Base-by-base conservation (phyloP, 2,888 invertebrate species). In the Nasonovia ribisnigri region DNA sequence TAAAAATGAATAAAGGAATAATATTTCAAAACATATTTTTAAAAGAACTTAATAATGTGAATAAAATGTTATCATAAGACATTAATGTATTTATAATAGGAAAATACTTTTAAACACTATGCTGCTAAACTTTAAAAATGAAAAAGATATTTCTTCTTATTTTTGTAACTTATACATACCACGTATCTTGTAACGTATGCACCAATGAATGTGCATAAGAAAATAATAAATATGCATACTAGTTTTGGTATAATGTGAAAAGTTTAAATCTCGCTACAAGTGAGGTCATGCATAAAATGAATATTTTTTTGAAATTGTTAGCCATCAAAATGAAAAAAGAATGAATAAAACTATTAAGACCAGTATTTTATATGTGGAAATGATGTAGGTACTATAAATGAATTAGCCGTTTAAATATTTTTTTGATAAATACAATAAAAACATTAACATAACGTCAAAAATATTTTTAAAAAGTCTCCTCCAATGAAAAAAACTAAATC, bases 251-350 rank as follows among this genome's bases (percentile, higher is more conserved):
- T 48, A 60, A 92, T 92, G 42, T 11, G 29, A 88, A 92, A 92
- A 92, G 92, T 92, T 88, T 88, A 92, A 88, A 92, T 92, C 88
- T 92, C 51, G 29, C 48, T n/a, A 92, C 10, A 88, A 88, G 67
- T 67, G 48, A 67, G 67, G 67, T 88, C 42, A 43, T 67, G 92
- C 67, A 88, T 92, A 88, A 92, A 88, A 92, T 67, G 51, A 67
- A 92, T 67, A 54, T 36, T 67, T 92, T 92, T 88, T 88, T 48
- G n/a, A 29, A 43, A 51, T 88, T 77, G 13, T 4, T 24, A 67
- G 36, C 6, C 10, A n/a, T 29, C 2, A 67, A 88, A 88, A 92
- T 42, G 51, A 51, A 88, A 42, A 57, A 88, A 87, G 36, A 57
- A 26, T 20, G 26, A 67, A 77, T 36, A n/a, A 57, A 91, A 84